Base-by-base conservation (phyloP, 2,113 vertebrate species). In the Carassius carassius region DNA sequence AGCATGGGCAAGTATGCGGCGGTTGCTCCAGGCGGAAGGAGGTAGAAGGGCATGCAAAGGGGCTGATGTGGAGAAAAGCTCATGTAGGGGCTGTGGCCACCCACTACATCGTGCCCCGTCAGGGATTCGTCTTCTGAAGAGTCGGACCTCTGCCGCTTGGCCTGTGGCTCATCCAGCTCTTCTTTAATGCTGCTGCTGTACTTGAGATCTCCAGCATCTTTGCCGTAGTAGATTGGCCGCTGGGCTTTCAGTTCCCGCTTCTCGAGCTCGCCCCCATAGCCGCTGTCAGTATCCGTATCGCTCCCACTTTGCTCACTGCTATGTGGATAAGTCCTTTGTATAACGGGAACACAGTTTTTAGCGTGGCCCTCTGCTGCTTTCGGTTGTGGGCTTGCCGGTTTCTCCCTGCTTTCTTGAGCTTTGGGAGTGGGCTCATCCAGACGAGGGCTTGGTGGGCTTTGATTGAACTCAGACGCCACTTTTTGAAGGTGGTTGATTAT, bases 231-330 rank as follows among this genome's bases (percentile, higher is more conserved):
- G 62, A 85, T 85, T 0, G 91, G 89, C 88, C 94, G 95, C n/a
- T 95, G 96, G 0, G 87, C 47, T 77, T 96, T 96, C 88, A 92
- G 88, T 78, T 98, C 96, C 0, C 88, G 91, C 91, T 99, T 99
- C 70, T 99, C 98, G 0, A 95, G 94, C 60, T 99, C 98, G 0
- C 98, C 98, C 0, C 98, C 98, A 0, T 99, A 99, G 35, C 98
- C 98, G 7, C 98, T 99, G 94, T 99, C 98, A 1, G 98, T 99
- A 94, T 99, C 98, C 0, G 98, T 99, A 93, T 99, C 98, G 0
- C 97, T 99, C 84, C 98, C 98, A 0, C 98, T 99, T 92, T 96
- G 97, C 91, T 99, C 97, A 21, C 97, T 95, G 2, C 93, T 93
- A 0, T 94, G 96, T 11, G 94, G 95, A 5, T 94, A 96, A 92